These are phyloP conservation scores for Cephus cinctus DNA, from an alignment of 1,140 invertebrate species.

Conservation along the genomic window DNA sequence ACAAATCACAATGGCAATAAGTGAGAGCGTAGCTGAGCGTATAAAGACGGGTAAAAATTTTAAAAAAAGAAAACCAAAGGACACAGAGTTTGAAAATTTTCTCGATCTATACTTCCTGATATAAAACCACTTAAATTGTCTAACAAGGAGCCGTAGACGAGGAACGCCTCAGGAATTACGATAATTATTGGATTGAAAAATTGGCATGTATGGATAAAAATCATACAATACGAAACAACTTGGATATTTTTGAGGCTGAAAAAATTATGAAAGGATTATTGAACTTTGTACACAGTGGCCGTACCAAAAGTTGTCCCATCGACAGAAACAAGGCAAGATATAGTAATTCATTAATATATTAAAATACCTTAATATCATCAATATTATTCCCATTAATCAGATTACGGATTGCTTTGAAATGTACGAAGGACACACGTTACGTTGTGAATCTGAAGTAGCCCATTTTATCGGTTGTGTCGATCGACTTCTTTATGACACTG, in stretches of 20 bases:
- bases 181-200: slow-evolving; percentile 22
- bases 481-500: slow-evolving; percentile 7
- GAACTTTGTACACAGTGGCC: not conserved
- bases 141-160: slow-evolving; percentile 13
- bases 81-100: not conserved
- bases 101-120: not conserved
- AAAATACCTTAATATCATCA: not conserved
- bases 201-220: slow-evolving; percentile 13
- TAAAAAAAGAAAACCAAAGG: not conserved
- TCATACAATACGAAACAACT: slow-evolving; percentile 10
- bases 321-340: not conserved
- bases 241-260: slow-evolving; percentile 15
- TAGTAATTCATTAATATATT: not conserved
- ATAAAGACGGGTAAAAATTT: slow-evolving; percentile 11
- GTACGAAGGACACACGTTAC: slow-evolving; percentile 1
- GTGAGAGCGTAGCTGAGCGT: slow-evolving; percentile 9
- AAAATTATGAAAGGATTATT: slow-evolving; percentile 5
- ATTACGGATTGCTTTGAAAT: slow-evolving; percentile 3
- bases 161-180: slow-evolving; percentile 14
- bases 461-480: slow-evolving; percentile 11
- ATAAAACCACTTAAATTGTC: not conserved
- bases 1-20: slow-evolving; percentile 2
- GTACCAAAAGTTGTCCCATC: not conserved
- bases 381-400: slow-evolving; percentile 1
- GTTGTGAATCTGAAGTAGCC: slow-evolving; percentile 2